Conservation (phyloP, 2,797 vertebrate species). For the Sorex maritimensis region DNA sequence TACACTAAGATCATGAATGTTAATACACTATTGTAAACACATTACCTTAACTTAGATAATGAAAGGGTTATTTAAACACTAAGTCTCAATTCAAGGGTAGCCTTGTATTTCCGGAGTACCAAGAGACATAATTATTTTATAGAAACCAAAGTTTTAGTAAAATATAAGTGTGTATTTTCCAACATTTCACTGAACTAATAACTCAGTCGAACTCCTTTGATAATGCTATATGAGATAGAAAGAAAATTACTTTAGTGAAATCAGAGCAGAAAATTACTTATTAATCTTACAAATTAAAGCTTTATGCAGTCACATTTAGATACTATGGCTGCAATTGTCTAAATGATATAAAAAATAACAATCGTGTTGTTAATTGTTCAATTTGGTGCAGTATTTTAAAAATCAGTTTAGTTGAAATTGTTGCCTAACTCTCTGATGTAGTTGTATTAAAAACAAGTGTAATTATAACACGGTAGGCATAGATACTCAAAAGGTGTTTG, state of each 20-base stretch:
- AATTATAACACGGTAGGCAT: neutral
- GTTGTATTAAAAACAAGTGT: neutral
- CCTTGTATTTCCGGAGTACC: neutral
- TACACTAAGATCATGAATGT: too few species aligned
- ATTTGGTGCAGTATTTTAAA: conserved; percentile 33
- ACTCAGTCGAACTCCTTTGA: conserved; percentile 3
- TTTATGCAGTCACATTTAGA: neutral
- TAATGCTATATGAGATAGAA: neutral
- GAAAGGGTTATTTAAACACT: conserved; percentile 58
- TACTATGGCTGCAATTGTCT: neutral
- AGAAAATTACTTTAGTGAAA: neutral
- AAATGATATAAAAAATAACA: neutral
- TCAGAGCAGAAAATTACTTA: conserved; percentile 29
- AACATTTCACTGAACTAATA: conserved; percentile 25
- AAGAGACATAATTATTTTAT: neutral
- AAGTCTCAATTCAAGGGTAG: conserved; percentile 23
- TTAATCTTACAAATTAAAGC: conserved; percentile 15
- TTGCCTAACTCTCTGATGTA: conserved; percentile 26
- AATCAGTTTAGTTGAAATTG: neutral
- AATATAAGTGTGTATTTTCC: neutral
- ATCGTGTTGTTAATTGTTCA: neutral
- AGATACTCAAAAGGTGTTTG: neutral
- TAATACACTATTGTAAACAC: too few species aligned
- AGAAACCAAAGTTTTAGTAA: neutral
- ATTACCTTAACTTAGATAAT: too few species aligned